Evolutionary conservation across 2,797 vertebrate genomes (phyloP).

Genomic region (Fistularia tabacaria): DNA sequence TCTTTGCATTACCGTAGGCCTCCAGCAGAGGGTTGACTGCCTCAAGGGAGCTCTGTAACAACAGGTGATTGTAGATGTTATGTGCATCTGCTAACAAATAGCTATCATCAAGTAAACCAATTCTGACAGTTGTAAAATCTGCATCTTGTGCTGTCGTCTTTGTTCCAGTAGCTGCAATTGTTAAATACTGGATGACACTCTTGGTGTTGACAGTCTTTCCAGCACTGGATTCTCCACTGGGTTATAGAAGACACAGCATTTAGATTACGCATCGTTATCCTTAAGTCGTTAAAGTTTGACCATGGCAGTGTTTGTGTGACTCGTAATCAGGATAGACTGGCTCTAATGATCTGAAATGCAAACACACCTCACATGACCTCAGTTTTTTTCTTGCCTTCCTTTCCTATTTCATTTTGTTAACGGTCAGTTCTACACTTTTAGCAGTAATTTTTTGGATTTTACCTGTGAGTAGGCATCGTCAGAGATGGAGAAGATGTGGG

Average conservation of each 20-base stretch:
- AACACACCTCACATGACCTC: not conserved
- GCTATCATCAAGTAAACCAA: not conserved
- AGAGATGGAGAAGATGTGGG: slow-evolving; percentile 94
- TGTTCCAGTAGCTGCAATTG: slow-evolving; percentile 76
- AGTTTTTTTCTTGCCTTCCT: too few relatives aligned
- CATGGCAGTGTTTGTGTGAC: slow-evolving; percentile 22
- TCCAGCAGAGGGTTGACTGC: slow-evolving; percentile 82
- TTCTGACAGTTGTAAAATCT: slow-evolving; percentile 23
- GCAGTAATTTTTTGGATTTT: not conserved
- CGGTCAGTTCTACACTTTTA: too few relatives aligned
- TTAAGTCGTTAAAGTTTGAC: too few relatives aligned
- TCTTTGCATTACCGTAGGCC: slow-evolving; percentile 86
- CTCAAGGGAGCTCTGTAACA: not conserved
- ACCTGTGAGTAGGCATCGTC: slow-evolving; percentile 88
- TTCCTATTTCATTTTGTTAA: too few relatives aligned
- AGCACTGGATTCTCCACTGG: slow-evolving; percentile 85
- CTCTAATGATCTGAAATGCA: slow-evolving; percentile 84
- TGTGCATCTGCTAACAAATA: not conserved
- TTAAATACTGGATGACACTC: slow-evolving; percentile 87
- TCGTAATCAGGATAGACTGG: slow-evolving; percentile 90
- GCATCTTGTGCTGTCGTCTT: slow-evolving; percentile 69
- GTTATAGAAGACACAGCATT: not conserved
- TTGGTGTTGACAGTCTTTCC: slow-evolving; percentile 91
- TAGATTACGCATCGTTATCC: too few relatives aligned
- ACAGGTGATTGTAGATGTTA: not conserved